Conservation (phyloP, 2,888 invertebrate species). For the Bombylius discolor region DNA sequence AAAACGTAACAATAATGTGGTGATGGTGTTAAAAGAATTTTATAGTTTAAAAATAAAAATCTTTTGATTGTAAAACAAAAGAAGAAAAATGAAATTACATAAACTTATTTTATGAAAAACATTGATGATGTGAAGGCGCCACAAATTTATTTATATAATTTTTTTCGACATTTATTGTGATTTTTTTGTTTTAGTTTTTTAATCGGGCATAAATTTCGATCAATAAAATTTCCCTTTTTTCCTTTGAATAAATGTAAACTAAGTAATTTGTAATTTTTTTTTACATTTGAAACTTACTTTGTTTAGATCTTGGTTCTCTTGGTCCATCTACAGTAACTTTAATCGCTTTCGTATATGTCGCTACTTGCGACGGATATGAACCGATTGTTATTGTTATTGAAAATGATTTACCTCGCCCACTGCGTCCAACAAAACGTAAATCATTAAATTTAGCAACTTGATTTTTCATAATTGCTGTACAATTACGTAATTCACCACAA, state of each 20-base stretch:
- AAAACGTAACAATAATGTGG: background rate
- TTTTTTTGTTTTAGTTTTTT: background rate
- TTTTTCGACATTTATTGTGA: background rate
- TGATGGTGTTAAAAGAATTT: background rate
- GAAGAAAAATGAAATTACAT: background rate
- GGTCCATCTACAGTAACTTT: conserved; percentile 99
- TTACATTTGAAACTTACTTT: conserved; percentile 59
- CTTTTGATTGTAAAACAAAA: background rate
- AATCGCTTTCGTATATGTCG: conserved; percentile 91
- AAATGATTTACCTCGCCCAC: conserved; percentile 94
- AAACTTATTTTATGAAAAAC: background rate
- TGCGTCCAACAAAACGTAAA: conserved; percentile 91
- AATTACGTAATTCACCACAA: conserved; percentile 88
- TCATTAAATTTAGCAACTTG: conserved; percentile 98
- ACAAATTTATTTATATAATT: background rate
- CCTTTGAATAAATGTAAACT: background rate
- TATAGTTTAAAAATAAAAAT: background rate
- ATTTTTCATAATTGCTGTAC: conserved; percentile 90
- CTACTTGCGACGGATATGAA: conserved; percentile 64
- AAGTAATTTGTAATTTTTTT: background rate
- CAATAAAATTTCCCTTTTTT: no score
- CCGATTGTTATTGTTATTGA: conserved; percentile 84
- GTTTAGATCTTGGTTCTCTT: conserved; percentile 90
- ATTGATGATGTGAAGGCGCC: background rate
- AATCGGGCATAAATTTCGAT: background rate